Conservation (phyloP, 1,140 invertebrate species). For the Heterodera schachtii region DNA sequence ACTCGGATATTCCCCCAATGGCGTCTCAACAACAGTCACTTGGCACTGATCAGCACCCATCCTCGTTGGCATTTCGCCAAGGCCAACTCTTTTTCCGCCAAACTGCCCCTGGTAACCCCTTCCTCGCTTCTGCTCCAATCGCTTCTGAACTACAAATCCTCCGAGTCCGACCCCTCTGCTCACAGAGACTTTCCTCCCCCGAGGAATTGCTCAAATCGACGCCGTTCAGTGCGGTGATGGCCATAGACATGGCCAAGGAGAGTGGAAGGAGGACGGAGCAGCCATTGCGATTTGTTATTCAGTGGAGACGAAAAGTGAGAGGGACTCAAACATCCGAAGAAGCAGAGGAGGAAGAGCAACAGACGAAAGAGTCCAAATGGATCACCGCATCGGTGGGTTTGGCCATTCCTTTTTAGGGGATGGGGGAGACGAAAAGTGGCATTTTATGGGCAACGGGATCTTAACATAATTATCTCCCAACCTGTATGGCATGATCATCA, state of each 20-base stretch:
- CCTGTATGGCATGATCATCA: too few relatives aligned
- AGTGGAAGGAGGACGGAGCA: background rate
- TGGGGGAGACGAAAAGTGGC: background rate
- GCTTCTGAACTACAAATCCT: conserved; percentile 11
- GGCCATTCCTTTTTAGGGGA: background rate
- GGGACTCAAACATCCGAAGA: background rate
- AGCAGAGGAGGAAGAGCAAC: background rate
- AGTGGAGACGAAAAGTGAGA: conserved; percentile 47
- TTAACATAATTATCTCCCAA: too few relatives aligned
- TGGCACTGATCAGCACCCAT: background rate
- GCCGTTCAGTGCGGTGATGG: background rate
- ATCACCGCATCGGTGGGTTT: conserved; percentile 51
- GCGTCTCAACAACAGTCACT: background rate
- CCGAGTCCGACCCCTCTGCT: conserved; percentile 1
- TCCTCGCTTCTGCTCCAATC: background rate
- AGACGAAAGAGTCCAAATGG: conserved; percentile 47
- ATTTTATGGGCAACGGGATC: too few relatives aligned
- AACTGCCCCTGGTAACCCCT: background rate
- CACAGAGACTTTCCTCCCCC: conserved; percentile 21
- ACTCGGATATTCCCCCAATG: background rate
- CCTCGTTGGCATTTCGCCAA: conserved; percentile 8
- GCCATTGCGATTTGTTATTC: conserved; percentile 30
- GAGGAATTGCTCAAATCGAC: conserved; percentile 6
- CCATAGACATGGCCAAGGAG: conserved; percentile 1
- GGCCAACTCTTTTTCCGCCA: conserved; percentile 25